Evolutionary conservation across 2,888 invertebrate genomes (phyloP).

Genomic region (Lasioglossum marginatum): DNA sequence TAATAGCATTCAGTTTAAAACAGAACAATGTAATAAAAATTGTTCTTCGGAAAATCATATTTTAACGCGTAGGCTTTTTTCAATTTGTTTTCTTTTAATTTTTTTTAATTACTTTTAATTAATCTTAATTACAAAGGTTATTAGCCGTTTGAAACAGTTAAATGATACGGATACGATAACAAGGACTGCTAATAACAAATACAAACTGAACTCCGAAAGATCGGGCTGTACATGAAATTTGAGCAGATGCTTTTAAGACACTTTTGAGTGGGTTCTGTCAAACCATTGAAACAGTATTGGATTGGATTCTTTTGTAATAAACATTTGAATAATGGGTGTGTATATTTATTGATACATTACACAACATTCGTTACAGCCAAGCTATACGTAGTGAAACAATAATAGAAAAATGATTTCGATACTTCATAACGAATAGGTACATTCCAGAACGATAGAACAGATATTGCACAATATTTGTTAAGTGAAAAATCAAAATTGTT

Average conservation of each 20-base stretch:
- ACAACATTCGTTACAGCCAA: conserved; percentile 4
- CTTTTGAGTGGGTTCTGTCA: background rate
- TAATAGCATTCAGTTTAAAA: conserved; percentile 35
- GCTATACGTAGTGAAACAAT: background rate
- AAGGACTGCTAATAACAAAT: background rate
- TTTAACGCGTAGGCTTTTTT: background rate
- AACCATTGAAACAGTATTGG: background rate
- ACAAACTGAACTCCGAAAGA: background rate
- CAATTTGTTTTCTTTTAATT: background rate
- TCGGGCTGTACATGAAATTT: background rate
- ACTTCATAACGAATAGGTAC: background rate
- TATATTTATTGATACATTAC: background rate
- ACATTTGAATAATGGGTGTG: conserved; percentile 1
- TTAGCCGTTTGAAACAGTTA: background rate
- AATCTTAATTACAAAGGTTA: no score
- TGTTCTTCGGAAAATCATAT: background rate
- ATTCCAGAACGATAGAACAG: conserved; percentile 46
- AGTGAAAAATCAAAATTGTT: conserved; percentile 25
- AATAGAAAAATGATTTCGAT: conserved; percentile 33
- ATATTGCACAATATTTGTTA: conserved; percentile 13
- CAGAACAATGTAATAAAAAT: background rate
- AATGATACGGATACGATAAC: background rate
- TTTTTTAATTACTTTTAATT: no score
- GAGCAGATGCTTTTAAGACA: background rate
- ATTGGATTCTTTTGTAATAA: background rate